Evolutionary conservation across 2,888 invertebrate species (phyloP).

Genomic region (Meloe dianella): DNA sequence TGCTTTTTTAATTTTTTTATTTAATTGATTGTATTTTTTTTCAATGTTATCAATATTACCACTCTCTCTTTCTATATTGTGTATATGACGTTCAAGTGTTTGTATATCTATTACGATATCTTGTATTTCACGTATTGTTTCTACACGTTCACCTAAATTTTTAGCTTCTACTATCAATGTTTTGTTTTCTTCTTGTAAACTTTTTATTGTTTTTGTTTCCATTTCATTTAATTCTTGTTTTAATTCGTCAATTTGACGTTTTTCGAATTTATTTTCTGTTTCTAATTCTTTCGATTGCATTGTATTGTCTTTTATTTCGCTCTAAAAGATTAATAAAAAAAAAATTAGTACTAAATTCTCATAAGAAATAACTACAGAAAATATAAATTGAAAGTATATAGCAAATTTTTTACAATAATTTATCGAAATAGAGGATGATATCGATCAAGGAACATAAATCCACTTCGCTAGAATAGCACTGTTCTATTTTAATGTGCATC

Average conservation of each 20-base stretch:
- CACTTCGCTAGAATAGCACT: too few species aligned
- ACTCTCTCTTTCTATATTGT: constrained; percentile 57
- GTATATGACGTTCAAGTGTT: constrained; percentile 59
- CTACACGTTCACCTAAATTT: constrained; percentile 58
- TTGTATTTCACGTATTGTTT: constrained; percentile 32
- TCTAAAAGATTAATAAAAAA: constrained; percentile 48
- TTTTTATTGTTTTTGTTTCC: constrained; percentile 57
- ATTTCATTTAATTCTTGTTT: constrained; percentile 42
- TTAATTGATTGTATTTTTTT: constrained; percentile 49
- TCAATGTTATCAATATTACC: constrained; percentile 47
- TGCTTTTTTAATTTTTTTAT: constrained; percentile 50
- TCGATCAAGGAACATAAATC: too few species aligned
- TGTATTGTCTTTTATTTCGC: constrained; percentile 61
- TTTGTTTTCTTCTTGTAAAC: constrained; percentile 56
- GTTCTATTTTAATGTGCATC: too few species aligned
- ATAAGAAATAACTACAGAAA: too few species aligned
- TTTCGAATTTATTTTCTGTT: constrained; percentile 47
- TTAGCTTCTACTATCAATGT: constrained; percentile 60
- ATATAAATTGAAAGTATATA: too few species aligned
- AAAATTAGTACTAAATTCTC: constrained; percentile 3
- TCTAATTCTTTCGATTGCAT: constrained; percentile 56
- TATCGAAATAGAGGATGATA: too few species aligned
- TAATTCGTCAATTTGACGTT: constrained; percentile 43
- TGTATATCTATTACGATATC: constrained; percentile 57
- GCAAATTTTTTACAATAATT: too few species aligned